These are phyloP conservation scores for Columba janthina DNA, from an alignment of 2,113 vertebrate species.

Conservation along the genomic window DNA sequence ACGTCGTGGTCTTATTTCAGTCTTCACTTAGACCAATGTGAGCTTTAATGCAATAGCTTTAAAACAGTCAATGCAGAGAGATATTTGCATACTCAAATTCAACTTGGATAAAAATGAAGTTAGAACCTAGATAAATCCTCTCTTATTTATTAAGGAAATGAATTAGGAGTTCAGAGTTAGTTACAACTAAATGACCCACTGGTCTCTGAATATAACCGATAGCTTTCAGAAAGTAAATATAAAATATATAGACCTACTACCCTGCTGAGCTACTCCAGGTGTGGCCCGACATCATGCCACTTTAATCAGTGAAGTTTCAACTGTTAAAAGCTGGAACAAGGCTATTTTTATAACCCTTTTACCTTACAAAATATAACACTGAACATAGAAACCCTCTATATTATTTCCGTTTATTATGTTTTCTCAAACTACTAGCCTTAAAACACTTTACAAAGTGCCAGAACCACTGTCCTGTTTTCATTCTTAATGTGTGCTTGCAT, in stretches of 20 bases:
- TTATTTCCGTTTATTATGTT: not conserved
- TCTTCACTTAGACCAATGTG: not conserved
- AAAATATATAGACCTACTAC: not conserved
- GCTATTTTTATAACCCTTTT: not conserved
- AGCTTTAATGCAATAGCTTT: not conserved
- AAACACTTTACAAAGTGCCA: not conserved
- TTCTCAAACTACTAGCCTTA: not conserved
- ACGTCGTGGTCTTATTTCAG: fast-evolving
- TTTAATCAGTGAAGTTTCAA: not conserved
- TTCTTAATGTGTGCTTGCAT: not conserved
- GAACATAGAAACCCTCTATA: not conserved
- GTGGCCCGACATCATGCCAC: not conserved
- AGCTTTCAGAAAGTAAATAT: not conserved
- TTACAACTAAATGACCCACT: not conserved
- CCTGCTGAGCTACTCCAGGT: not conserved
- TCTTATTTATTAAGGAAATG: not conserved
- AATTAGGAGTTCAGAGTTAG: not conserved
- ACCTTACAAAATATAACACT: not conserved
- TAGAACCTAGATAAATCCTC: not conserved
- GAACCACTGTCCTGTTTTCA: not conserved
- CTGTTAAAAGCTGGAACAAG: not conserved
- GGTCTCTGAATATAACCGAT: not conserved
- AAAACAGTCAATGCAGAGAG: not conserved
- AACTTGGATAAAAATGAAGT: not conserved
- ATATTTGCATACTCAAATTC: not conserved